Evolutionary conservation across 2,797 vertebrate genomes (phyloP), one percentile per base, ranked within the genome.

Genomic region (Ctenopoma multispine): DNA sequence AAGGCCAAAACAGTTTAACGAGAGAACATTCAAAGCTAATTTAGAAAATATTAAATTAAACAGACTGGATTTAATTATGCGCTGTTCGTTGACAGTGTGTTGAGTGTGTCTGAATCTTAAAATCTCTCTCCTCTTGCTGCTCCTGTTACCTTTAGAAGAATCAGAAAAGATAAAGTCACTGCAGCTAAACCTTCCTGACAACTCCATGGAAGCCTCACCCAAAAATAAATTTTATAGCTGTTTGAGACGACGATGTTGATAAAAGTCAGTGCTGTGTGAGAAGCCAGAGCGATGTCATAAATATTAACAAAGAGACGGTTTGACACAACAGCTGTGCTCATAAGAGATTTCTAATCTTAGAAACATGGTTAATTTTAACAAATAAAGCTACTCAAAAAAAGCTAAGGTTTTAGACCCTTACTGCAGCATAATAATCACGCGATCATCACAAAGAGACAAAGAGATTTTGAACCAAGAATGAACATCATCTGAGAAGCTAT

Each of bases 311-410:
- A 61, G 48, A 11, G 12, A 36, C 8, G 17, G 40, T 49, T 53
- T 72, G 36, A 76, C 3, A 49, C 54, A 74, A 54, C 44, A 72
- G 0, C 12, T 17, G 5, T n/a, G 21, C 49, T 71, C 63, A 43
- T 14, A 24, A 1, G 8, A 72, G 59, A 64, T 48, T 61, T 90
- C 80, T 86, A 86, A 86, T 81, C 20, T 77, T 88, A 85, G 81
- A 66, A 78, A 80, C 34, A 23, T 11, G 4, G 34, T 46, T 75
- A 46, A 66, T 50, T 83, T 80, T 54, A 77, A 23, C 36, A 47
- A 12, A 47, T 24, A 50, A 27, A 4, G 29, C 40, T 34, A 21
- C 23, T n/a, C n/a, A 12, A 43, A 54, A 41, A 17, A 34, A 21
- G 31, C 23, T 14, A 9, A 3, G 44, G 20, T 55, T 27, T 7